These are phyloP conservation scores for Anguilla pacifica DNA, from an alignment of 2,797 vertebrate genomes.

Conservation along the genomic window DNA sequence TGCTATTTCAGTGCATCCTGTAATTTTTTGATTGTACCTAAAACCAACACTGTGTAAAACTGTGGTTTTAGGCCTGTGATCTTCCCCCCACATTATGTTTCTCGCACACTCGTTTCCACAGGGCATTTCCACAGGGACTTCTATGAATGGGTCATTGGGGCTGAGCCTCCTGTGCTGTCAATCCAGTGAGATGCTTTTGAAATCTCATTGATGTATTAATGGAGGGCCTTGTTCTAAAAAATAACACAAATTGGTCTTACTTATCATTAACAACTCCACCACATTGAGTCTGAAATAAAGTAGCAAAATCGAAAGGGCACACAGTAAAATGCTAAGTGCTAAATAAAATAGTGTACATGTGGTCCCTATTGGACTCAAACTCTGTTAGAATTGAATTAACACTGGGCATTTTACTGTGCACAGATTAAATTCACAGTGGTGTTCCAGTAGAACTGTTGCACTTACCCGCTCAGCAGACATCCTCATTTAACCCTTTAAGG, in stretches of 20 bases:
- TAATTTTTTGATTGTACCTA: constrained; percentile 20
- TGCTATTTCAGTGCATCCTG: neutral
- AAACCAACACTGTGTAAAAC: neutral
- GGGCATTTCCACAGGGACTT: constrained; percentile 4
- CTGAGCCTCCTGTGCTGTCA: constrained; percentile 9
- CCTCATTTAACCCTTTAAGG: neutral
- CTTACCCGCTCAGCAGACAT: neutral
- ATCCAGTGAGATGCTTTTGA: neutral
- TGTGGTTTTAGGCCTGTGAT: constrained; percentile 9
- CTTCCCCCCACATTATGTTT: constrained; percentile 17
- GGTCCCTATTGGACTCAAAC: neutral
- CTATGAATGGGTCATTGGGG: constrained; percentile 14
- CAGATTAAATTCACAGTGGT: neutral
- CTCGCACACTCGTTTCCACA: neutral
- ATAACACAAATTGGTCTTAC: neutral
- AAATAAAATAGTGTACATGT: neutral
- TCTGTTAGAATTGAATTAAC: neutral
- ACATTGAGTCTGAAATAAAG: neutral
- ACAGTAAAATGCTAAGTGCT: neutral
- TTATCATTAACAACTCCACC: neutral
- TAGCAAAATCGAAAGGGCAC: neutral
- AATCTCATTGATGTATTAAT: constrained; percentile 7
- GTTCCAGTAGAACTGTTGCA: neutral
- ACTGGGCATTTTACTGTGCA: neutral
- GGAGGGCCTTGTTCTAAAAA: neutral